Evolutionary conservation across 2,113 vertebrate species (phyloP).

Genomic region (Aplodontia rufa): DNA sequence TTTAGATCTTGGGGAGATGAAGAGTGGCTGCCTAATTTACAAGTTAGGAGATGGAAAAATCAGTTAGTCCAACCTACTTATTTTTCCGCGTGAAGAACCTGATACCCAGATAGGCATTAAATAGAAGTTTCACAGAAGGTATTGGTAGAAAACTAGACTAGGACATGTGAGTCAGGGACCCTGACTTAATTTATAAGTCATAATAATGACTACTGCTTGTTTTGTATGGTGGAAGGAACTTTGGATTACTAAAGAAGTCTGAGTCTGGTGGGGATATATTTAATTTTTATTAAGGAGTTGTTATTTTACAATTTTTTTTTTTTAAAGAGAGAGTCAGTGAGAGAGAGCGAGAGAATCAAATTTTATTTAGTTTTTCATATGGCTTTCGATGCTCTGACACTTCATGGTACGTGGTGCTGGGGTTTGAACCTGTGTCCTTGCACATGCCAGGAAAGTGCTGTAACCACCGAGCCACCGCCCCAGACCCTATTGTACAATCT

Average conservation of each 20-base stretch:
- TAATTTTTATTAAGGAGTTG: too few relatives aligned
- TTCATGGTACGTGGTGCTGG: too few relatives aligned
- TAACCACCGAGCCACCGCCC: too few relatives aligned
- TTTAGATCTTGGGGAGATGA: slow-evolving; percentile 57
- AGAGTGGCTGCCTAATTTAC: slow-evolving; percentile 54
- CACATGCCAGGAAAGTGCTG: too few relatives aligned
- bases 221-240: neutral
- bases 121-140: slow-evolving; percentile 30
- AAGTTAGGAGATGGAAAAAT: slow-evolving; percentile 58
- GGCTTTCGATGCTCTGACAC: too few relatives aligned
- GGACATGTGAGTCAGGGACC: slow-evolving; percentile 4
- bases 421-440: too few relatives aligned
- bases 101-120: neutral
- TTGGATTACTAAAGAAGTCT: slow-evolving; percentile 3
- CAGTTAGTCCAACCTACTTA: slow-evolving; percentile 54
- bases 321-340: too few relatives aligned
- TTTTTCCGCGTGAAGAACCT: slow-evolving; percentile 52
- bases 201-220: neutral
- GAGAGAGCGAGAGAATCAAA: too few relatives aligned
- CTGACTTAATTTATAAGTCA: slow-evolving; percentile 12
- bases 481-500: too few relatives aligned
- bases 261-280: neutral
- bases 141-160: slow-evolving; percentile 33
- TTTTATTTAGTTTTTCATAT: too few relatives aligned
- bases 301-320: too few relatives aligned